Conservation (phyloP, 2,113 vertebrate genomes). For the Sceloporus undulatus region DNA sequence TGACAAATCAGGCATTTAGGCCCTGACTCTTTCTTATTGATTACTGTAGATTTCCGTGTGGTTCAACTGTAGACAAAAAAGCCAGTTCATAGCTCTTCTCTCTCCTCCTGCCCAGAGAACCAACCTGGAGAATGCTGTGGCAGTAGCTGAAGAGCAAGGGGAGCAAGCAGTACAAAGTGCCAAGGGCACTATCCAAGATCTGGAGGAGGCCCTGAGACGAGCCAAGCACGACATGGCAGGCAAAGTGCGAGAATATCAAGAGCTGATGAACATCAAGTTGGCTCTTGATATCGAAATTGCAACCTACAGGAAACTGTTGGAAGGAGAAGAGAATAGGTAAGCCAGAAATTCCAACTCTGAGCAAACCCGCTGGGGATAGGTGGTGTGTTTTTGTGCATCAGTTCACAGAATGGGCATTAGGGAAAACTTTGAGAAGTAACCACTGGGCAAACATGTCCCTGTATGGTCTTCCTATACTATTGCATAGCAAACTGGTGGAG, state of each 20-base stretch:
- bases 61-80: neutral
- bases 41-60: neutral
- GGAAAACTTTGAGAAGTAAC: neutral
- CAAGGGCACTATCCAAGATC: constrained; percentile 43
- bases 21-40: neutral
- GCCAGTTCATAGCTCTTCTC: neutral
- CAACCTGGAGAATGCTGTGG: constrained; percentile 65
- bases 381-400: neutral
- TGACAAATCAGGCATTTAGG: neutral
- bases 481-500: too few species aligned
- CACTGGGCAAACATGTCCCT: too few species aligned
- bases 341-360: neutral
- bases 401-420: neutral
- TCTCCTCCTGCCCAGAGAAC: constrained; percentile 66
- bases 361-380: neutral
- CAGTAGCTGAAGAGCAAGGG: constrained; percentile 18
- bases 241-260: constrained; percentile 76
- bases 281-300: constrained; percentile 85
- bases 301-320: constrained; percentile 83
- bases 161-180: constrained; percentile 52
- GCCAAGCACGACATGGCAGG: constrained; percentile 74
- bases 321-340: constrained; percentile 81
- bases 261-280: constrained; percentile 83
- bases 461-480: too few species aligned
- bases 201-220: constrained; percentile 74